phyloP scores from a whole-genome alignment of 2,113 vertebrate species.

The Nerophis lumbriciformis region DNA sequence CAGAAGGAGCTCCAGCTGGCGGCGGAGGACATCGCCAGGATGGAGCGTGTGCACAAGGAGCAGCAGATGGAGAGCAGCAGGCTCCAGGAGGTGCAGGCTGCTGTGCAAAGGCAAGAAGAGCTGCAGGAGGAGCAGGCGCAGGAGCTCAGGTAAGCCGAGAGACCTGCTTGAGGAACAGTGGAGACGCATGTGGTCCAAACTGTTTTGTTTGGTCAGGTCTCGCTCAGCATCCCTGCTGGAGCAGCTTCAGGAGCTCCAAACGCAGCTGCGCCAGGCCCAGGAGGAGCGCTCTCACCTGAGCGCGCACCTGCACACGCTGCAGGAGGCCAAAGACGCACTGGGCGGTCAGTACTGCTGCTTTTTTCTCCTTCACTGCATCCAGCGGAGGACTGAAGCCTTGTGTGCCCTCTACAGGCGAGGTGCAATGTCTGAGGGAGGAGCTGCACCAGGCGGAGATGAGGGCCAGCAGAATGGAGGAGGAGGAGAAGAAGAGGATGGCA shows the following conservation, averaged over 20 bases:
- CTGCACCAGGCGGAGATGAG: not conserved
- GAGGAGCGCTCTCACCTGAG: not conserved
- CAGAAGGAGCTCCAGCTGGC: not conserved
- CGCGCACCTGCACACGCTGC: not conserved
- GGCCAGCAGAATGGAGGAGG: not conserved
- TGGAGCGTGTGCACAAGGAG: not conserved
- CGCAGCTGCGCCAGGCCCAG: not conserved
- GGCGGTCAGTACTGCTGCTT: not conserved
- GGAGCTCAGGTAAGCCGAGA: not conserved
- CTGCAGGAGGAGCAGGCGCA: not conserved
- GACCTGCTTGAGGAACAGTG: not conserved
- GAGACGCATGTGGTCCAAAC: not conserved
- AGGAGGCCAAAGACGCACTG: constrained; percentile 1
- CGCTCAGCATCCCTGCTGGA: not conserved
- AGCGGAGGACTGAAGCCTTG: too few species aligned
- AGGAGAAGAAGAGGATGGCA: not conserved
- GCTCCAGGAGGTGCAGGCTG: not conserved
- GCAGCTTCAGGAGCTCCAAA: not conserved
- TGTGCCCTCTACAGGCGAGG: not conserved
- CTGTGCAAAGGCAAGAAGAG: not conserved
- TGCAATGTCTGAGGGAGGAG: not conserved
- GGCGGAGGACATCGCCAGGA: not conserved
- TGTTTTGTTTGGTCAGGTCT: not conserved
- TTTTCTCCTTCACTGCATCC: not conserved
- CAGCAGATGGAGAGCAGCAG: not conserved